These are phyloP conservation scores for Triplophysa tibetana DNA, from an alignment of 2,113 vertebrate species.

Conservation along the genomic window DNA sequence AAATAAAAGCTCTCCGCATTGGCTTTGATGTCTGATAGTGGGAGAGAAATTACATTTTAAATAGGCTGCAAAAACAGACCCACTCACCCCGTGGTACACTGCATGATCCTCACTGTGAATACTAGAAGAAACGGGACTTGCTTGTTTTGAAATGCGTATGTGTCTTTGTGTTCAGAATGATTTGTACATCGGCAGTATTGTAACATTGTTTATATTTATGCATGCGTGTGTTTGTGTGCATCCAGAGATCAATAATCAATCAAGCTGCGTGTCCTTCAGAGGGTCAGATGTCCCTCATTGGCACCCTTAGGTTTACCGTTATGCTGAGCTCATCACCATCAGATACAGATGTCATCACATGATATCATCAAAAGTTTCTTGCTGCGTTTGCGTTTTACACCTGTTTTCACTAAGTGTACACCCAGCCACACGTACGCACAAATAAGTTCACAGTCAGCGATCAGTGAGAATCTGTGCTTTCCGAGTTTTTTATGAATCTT, in stretches of 20 bases:
- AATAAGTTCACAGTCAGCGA: background rate
- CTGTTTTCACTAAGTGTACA: conserved; percentile 16
- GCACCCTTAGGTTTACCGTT: background rate
- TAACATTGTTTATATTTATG: conserved; percentile 40
- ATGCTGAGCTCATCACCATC: conserved; percentile 48
- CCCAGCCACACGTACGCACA: background rate
- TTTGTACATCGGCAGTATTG: background rate
- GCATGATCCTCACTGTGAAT: background rate
- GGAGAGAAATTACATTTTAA: conserved; percentile 79
- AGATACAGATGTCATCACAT: conserved; percentile 47
- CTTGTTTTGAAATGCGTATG: background rate
- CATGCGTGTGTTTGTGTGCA: background rate
- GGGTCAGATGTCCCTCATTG: conserved; percentile 18
- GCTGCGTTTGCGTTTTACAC: conserved; percentile 41
- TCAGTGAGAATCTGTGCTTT: background rate
- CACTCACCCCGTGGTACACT: background rate
- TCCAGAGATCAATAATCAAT: conserved; percentile 15
- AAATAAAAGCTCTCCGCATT: conserved; percentile 72
- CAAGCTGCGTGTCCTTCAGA: background rate
- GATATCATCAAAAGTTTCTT: conserved; percentile 24
- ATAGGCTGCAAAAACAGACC: conserved; percentile 72
- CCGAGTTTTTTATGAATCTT: background rate
- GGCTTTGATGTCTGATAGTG: conserved; percentile 74
- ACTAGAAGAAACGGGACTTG: conserved; percentile 3
- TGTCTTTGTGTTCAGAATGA: background rate